Evolutionary conservation across 2,113 vertebrate species (phyloP).

Genomic region (Macaca mulatta): DNA sequence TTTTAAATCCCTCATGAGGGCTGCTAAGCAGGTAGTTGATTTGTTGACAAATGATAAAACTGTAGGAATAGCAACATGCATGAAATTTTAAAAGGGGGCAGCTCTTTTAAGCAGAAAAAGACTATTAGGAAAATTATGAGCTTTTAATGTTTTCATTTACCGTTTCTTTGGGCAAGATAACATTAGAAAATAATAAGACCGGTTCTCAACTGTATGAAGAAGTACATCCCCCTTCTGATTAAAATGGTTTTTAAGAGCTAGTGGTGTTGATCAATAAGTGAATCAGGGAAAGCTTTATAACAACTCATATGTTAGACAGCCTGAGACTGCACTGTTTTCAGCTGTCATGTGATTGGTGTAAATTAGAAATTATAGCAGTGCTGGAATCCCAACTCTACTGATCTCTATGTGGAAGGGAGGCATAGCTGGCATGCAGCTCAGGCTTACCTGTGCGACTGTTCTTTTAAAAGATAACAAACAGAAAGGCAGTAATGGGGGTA

Average conservation of each 20-base stretch:
- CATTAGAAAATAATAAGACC: constrained; percentile 75
- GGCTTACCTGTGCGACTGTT: neutral
- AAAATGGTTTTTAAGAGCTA: constrained; percentile 75
- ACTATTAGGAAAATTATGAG: constrained; percentile 79
- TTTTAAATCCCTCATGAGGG: constrained; percentile 87
- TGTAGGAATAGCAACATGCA: constrained; percentile 81
- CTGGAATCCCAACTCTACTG: neutral
- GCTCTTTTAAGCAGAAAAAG: constrained; percentile 76
- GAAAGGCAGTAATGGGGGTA: neutral
- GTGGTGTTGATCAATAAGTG: constrained; percentile 71
- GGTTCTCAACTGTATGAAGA: constrained; percentile 71
- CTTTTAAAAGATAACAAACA: neutral
- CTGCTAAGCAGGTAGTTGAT: constrained; percentile 87
- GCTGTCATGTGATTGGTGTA: constrained; percentile 15
- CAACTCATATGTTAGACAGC: constrained; percentile 44
- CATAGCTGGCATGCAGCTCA: neutral
- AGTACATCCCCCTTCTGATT: constrained; percentile 71
- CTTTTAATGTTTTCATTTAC: constrained; percentile 79
- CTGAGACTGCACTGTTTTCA: constrained; percentile 43
- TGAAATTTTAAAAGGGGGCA: constrained; percentile 82
- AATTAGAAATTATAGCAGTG: constrained; percentile 64
- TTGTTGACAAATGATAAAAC: constrained; percentile 89
- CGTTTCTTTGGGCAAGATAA: constrained; percentile 71
- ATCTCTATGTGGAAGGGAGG: neutral
- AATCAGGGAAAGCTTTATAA: constrained; percentile 57